Percentiles rank a stretch among this genome's conserved stretches.
These are phyloP conservation scores for Hydrozoanthus gracilis DNA, from an alignment of 92 coral and sea anemone genomes.

Conservation along the genomic window DNA sequence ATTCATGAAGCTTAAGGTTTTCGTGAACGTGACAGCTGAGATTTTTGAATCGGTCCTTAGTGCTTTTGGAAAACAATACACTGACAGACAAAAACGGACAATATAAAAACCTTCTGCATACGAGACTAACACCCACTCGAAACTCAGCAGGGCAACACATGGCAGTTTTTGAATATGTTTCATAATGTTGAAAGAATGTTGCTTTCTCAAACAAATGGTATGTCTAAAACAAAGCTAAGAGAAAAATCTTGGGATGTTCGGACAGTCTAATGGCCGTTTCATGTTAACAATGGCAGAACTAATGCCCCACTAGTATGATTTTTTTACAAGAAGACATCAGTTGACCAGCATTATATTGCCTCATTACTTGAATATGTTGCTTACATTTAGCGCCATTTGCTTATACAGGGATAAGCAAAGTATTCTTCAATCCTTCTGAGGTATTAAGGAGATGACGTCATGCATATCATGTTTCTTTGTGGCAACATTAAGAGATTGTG, in stretches of 20 bases:
- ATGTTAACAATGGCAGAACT: conserved; percentile 7
- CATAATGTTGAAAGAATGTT: not conserved
- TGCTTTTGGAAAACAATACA: conserved; percentile 27
- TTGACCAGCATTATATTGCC: conserved; percentile 25
- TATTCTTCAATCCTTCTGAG: conserved; percentile 46
- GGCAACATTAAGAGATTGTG: conserved; percentile 41
- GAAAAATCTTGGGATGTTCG: not conserved
- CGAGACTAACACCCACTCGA: not conserved
- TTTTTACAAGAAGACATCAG: not conserved
- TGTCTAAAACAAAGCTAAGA: not conserved
- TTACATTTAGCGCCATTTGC: conserved; percentile 33
- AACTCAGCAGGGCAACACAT: conserved; percentile 13
- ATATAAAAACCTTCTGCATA: conserved; percentile 12
- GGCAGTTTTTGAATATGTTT: not conserved
- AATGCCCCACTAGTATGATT: not conserved
- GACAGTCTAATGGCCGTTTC: not conserved
- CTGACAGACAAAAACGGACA: conserved; percentile 23
- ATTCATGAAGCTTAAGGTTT: conserved; percentile 20
- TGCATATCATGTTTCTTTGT: conserved; percentile 38
- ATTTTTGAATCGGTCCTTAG: conserved; percentile 2
- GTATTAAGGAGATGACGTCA: conserved; percentile 50
- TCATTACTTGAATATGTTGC: conserved; percentile 47
- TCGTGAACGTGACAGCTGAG: conserved; percentile 12
- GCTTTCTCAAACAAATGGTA: not conserved
- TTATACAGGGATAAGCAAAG: conserved; percentile 41